phyloP scores from a whole-genome alignment of 2,888 invertebrate genomes.

The Danaus chrysippus region DNA sequence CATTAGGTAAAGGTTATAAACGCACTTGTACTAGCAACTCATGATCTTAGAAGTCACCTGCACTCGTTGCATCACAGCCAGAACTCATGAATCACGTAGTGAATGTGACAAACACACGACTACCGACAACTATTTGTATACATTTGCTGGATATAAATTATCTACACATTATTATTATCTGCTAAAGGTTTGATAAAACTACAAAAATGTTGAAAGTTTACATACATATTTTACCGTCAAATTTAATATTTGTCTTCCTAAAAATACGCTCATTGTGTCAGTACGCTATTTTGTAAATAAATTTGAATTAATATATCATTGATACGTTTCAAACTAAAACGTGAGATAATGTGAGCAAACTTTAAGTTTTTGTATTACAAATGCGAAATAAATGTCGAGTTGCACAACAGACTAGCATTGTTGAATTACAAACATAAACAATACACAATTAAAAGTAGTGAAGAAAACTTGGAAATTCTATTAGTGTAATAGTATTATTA shows the following conservation, averaged over 20 bases:
- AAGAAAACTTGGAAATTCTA: neutral
- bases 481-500: neutral
- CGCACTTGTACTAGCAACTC: neutral
- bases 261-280: no score
- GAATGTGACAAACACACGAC: slow-evolving; percentile 16
- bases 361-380: slow-evolving; percentile 48
- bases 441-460: slow-evolving; percentile 50
- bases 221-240: no score
- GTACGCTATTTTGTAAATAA: no score
- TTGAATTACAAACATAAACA: slow-evolving; percentile 42
- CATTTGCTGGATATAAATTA: no score
- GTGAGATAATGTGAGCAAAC: slow-evolving; percentile 51
- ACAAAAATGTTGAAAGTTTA: no score
- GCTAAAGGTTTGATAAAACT: no score
- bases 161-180: no score
- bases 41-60: neutral
- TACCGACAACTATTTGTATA: neutral
- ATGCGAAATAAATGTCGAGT: slow-evolving; percentile 37
- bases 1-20: slow-evolving; percentile 3
- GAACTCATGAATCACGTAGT: neutral
- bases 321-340: slow-evolving; percentile 33
- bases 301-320: no score
- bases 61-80: neutral
- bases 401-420: slow-evolving; percentile 38
- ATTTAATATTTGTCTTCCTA: no score